phyloP scores from a whole-genome alignment of 2,113 vertebrate species.

The Phainopepla nitens region DNA sequence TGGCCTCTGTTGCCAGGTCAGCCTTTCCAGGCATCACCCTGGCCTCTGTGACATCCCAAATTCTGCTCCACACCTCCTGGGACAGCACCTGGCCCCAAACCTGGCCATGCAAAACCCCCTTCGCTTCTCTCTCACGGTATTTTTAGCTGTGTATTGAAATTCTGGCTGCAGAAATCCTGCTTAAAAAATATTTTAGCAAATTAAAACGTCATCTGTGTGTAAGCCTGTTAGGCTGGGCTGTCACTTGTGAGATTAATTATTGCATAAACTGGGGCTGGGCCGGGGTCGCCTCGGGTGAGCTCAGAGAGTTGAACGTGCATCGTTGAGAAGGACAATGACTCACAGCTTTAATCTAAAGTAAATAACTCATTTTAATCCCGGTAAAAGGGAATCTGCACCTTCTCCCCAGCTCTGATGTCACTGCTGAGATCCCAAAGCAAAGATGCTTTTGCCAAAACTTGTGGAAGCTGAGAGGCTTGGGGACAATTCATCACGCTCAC shows the following conservation, averaged over 20 bases:
- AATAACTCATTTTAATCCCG: not conserved
- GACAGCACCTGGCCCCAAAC: accelerated
- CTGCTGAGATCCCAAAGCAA: not conserved
- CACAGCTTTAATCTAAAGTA: not conserved
- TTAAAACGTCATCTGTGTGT: not conserved
- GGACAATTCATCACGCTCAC: accelerated
- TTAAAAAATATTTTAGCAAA: constrained; percentile 38
- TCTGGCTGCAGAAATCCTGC: not conserved
- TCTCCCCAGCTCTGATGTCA: not conserved
- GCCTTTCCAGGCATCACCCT: too few relatives aligned
- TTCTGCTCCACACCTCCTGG: accelerated
- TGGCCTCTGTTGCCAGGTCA: too few relatives aligned
- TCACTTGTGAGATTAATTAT: not conserved
- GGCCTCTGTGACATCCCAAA: not conserved
- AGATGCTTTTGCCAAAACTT: not conserved
- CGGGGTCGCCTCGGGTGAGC: not conserved
- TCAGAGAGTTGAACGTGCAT: not conserved
- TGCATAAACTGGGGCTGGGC: not conserved
- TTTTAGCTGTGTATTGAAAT: not conserved
- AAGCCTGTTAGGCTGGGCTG: not conserved
- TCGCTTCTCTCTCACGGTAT: accelerated
- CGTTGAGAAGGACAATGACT: not conserved
- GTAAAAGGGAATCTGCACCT: not conserved
- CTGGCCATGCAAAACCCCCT: accelerated
- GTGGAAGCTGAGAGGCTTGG: not conserved